phyloP scores from a whole-genome alignment of 1,140 invertebrate genomes.

The Drosophila sechellia region DNA sequence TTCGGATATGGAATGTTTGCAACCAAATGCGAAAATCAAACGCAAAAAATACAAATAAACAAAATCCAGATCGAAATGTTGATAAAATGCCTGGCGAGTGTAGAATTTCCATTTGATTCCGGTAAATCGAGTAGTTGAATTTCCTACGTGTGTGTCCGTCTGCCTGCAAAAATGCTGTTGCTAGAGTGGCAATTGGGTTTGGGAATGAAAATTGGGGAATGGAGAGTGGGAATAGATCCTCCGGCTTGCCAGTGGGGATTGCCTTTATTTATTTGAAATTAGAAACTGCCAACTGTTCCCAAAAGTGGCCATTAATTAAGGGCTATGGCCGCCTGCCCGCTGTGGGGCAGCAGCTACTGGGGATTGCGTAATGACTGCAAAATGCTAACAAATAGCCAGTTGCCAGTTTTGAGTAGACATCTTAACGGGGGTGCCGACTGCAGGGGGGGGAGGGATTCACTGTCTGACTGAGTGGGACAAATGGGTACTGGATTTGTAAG shows the following conservation, averaged over 20 bases:
- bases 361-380: conserved; percentile 45
- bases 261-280: conserved; percentile 69
- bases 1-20: conserved; percentile 5
- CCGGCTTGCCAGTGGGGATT: conserved; percentile 10
- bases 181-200: background rate
- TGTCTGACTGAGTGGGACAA: conserved; percentile 27
- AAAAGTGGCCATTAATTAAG: conserved; percentile 69
- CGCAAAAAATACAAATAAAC: background rate
- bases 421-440: background rate
- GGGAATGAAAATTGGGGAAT: background rate
- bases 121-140: conserved; percentile 32
- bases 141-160: conserved; percentile 1
- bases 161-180: background rate
- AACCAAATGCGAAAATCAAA: background rate
- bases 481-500: conserved; percentile 39
- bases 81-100: conserved; percentile 42
- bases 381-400: conserved; percentile 57
- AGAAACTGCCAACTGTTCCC: conserved; percentile 64
- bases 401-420: conserved; percentile 16
- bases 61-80: conserved; percentile 16
- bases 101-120: conserved; percentile 32
- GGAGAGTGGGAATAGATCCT: background rate
- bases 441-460: background rate
- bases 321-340: conserved; percentile 38
- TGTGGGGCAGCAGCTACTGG: conserved; percentile 23